Evolutionary conservation across 2,113 vertebrate genomes (phyloP).

Genomic region (Herpailurus yagouaroundi): DNA sequence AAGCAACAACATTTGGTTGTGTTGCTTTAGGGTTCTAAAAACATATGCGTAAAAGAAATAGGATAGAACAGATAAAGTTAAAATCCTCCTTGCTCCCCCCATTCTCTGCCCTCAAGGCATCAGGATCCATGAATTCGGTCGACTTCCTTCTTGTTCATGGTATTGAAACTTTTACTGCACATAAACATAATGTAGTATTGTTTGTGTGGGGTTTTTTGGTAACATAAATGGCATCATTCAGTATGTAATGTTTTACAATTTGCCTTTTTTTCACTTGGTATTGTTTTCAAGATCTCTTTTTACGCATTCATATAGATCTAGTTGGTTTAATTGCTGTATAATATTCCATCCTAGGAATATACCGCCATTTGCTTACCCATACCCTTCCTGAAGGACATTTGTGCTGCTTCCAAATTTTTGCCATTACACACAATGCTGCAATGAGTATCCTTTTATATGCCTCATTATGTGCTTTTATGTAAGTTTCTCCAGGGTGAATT

Average conservation of each 20-base stretch:
- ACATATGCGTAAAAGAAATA: background rate
- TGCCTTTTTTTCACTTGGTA: background rate
- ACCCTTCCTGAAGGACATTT: background rate
- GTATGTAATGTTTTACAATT: background rate
- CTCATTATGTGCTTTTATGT: background rate
- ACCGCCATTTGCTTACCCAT: background rate
- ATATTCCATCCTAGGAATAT: conserved; percentile 24
- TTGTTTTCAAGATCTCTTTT: conserved; percentile 52
- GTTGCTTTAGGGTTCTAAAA: background rate
- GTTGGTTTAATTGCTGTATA: conserved; percentile 39
- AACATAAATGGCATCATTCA: conserved; percentile 34
- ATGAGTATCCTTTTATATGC: background rate
- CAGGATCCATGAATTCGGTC: background rate
- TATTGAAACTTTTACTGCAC: conserved; percentile 43
- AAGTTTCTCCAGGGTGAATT: background rate
- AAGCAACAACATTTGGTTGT: background rate
- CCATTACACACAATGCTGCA: background rate
- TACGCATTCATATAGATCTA: background rate
- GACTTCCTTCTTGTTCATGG: conserved; percentile 5
- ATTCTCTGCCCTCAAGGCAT: background rate
- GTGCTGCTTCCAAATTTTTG: conserved; percentile 25
- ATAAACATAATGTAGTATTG: conserved; percentile 43
- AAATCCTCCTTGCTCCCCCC: background rate
- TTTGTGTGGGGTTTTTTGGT: conserved; percentile 51
- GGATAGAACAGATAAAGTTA: background rate